Evolutionary conservation across 2,888 invertebrate species (phyloP).

Genomic region (Adelphocoris suturalis): DNA sequence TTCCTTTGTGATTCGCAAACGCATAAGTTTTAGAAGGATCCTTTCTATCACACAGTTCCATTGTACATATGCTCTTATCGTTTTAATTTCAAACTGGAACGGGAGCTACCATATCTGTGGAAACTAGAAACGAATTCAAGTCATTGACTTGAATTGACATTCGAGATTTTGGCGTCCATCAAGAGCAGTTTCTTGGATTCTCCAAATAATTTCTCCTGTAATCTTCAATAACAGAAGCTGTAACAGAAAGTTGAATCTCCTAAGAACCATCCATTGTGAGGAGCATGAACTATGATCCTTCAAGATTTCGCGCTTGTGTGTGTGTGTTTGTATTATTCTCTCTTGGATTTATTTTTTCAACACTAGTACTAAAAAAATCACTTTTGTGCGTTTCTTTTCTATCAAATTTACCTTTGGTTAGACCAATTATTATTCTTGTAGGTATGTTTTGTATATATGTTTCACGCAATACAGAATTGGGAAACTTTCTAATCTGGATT

Average conservation of each 20-base stretch:
- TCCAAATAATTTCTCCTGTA: background rate
- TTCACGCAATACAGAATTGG: background rate
- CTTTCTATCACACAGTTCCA: background rate
- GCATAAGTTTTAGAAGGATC: background rate
- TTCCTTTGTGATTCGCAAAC: background rate
- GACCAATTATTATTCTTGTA: background rate
- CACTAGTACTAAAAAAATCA: background rate
- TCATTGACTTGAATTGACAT: background rate
- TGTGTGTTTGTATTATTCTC: background rate
- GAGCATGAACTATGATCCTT: conserved; percentile 6
- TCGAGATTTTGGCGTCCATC: conserved; percentile 21
- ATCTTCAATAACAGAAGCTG: background rate
- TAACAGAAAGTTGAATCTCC: background rate
- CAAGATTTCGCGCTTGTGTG: conserved; percentile 39
- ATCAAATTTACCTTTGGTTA: background rate
- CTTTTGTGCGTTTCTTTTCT: background rate
- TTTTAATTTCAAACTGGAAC: background rate
- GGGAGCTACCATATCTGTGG: background rate
- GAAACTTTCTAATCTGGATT: conserved; percentile 13
- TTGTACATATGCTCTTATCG: too few species aligned
- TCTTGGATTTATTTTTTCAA: background rate
- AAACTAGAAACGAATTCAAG: background rate
- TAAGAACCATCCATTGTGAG: background rate
- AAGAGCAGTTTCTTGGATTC: background rate
- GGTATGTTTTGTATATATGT: too few species aligned